A percentile compares a stretch with the other conserved stretches of the same genome.
Evolutionary conservation across 1,140 invertebrate species (phyloP).

Genomic region (Euura lappo): DNA sequence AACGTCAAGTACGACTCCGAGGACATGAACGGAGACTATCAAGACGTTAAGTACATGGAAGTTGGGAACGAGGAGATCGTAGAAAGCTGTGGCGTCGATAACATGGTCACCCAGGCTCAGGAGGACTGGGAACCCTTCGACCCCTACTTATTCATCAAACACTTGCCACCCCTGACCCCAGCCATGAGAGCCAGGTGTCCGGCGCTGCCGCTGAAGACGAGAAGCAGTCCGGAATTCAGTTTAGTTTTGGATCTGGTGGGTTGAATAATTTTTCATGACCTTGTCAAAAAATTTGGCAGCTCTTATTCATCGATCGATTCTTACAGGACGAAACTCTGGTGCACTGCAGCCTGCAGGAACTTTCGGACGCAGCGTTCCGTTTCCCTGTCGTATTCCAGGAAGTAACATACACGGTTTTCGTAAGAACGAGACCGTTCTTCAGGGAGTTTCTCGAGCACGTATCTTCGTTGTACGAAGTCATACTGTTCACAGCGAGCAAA

Average conservation of each 20-base stretch:
- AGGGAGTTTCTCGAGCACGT: constrained; percentile 91
- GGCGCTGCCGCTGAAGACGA: constrained; percentile 90
- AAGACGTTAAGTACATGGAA: constrained; percentile 56
- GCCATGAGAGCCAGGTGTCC: constrained; percentile 87
- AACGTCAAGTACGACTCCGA: constrained; percentile 47
- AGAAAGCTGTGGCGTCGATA: constrained; percentile 62
- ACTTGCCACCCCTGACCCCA: constrained; percentile 86
- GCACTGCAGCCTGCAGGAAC: constrained; percentile 91
- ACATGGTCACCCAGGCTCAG: constrained; percentile 65
- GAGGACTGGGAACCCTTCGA: constrained; percentile 85
- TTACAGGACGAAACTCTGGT: constrained; percentile 89
- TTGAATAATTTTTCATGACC: constrained; percentile 25
- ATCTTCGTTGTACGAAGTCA: constrained; percentile 91
- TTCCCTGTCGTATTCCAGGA: constrained; percentile 96
- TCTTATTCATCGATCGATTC: constrained; percentile 16
- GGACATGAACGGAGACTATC: constrained; percentile 47
- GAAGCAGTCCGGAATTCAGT: constrained; percentile 93
- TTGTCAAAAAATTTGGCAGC: neutral
- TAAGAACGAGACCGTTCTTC: constrained; percentile 90
- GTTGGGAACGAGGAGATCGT: constrained; percentile 58
- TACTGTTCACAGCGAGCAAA: constrained; percentile 95
- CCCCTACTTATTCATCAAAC: constrained; percentile 91
- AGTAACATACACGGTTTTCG: constrained; percentile 88
- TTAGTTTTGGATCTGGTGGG: constrained; percentile 85
- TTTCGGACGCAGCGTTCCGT: constrained; percentile 90